phyloP scores from a whole-genome alignment of 2,888 invertebrate species.

The Xestoiulus laeticollis region DNA sequence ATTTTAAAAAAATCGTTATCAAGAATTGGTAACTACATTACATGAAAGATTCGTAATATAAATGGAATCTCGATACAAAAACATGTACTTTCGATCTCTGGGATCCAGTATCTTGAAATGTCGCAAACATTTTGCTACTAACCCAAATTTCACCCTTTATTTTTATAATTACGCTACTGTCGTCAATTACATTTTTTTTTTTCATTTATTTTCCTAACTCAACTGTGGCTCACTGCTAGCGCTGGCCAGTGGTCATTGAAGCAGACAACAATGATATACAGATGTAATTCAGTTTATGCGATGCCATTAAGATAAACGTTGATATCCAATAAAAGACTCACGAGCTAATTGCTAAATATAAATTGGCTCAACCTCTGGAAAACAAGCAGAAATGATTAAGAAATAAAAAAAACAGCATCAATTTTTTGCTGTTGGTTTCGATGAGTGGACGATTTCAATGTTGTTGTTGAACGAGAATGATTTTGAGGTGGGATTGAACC shows the following conservation, averaged over 20 bases:
- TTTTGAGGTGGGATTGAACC: neutral
- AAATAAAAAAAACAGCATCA: neutral
- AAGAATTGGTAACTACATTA: too few species aligned
- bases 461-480: neutral
- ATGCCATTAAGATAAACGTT: neutral
- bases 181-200: neutral
- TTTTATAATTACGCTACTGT: neutral
- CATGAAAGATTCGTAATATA: too few species aligned
- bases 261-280: neutral
- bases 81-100: too few species aligned
- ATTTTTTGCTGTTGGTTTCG: neutral
- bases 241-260: neutral
- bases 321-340: neutral
- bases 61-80: too few species aligned
- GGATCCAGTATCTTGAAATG: neutral
- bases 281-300: neutral
- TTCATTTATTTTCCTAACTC: neutral
- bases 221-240: neutral
- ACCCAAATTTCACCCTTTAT: neutral
- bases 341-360: neutral
- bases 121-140: neutral
- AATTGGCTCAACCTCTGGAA: slow-evolving; percentile 13
- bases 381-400: neutral
- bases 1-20: too few species aligned
- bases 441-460: neutral